Evolutionary conservation across 2,113 vertebrate species (phyloP).

Genomic region (Planiliza haematocheilus): DNA sequence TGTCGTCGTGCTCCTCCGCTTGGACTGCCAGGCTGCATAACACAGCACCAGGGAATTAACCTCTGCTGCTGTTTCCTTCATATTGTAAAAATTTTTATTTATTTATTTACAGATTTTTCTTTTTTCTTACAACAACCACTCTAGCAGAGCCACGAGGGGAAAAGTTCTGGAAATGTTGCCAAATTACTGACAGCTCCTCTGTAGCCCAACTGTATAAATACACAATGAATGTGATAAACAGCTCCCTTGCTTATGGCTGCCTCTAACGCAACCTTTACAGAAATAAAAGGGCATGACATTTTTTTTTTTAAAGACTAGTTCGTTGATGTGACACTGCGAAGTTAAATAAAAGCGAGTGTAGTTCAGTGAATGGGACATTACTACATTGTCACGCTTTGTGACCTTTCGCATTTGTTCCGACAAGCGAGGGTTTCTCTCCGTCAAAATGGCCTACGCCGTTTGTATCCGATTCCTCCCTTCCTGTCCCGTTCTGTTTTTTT

Average conservation of each 20-base stretch:
- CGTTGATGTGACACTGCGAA: conserved; percentile 47
- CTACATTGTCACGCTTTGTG: conserved; percentile 65
- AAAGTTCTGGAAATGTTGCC: conserved; percentile 46
- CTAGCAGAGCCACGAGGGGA: conserved; percentile 21
- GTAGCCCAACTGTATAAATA: conserved; percentile 39
- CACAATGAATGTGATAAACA: conserved; percentile 53
- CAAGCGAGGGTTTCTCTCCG: conserved; percentile 55
- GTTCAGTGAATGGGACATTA: conserved; percentile 64
- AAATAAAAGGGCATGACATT: conserved; percentile 65
- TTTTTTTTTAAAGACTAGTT: conserved; percentile 60
- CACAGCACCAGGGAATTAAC: conserved; percentile 65
- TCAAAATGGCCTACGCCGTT: conserved; percentile 53
- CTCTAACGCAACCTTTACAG: conserved; percentile 60
- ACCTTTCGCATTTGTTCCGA: conserved; percentile 75
- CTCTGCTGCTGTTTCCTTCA: conserved; percentile 47
- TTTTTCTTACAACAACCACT: conserved; percentile 32
- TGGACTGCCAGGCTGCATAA: conserved; percentile 60
- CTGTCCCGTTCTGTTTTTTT: conserved; percentile 16
- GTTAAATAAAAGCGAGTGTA: conserved; percentile 64
- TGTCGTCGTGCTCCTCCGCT: conserved; percentile 58
- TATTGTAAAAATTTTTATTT: conserved; percentile 33
- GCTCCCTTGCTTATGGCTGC: conserved; percentile 54
- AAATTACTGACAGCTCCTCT: conserved; percentile 65
- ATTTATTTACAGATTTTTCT: not conserved
- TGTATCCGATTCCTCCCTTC: conserved; percentile 57